These are phyloP conservation scores for Peromyscus aztecus DNA, from an alignment of 2,797 vertebrate species.

Conservation along the genomic window DNA sequence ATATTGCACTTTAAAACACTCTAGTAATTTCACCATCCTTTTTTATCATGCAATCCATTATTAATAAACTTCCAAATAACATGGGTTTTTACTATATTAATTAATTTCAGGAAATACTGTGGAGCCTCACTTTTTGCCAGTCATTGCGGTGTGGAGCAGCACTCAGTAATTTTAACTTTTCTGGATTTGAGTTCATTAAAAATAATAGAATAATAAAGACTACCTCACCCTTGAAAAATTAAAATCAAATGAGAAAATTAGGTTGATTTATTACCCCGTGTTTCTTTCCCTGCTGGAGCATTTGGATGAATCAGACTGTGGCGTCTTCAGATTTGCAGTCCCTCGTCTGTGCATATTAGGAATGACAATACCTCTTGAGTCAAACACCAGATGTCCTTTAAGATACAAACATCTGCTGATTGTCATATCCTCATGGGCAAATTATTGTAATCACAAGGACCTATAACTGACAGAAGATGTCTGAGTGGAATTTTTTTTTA, in stretches of 20 bases:
- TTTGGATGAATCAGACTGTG: not conserved
- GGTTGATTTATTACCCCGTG: not conserved
- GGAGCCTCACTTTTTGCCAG: not conserved
- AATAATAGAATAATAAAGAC: not conserved
- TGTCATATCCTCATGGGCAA: not conserved
- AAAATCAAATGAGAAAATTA: conserved; percentile 32
- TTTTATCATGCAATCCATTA: not conserved
- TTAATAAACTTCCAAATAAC: not conserved
- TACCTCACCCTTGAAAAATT: not conserved
- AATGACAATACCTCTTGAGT: not conserved
- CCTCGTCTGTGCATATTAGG: no score
- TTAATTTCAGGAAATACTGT: not conserved
- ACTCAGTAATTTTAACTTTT: not conserved
- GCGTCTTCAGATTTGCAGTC: not conserved
- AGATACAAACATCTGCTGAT: not conserved
- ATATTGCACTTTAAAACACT: not conserved
- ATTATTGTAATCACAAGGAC: not conserved
- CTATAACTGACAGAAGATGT: not conserved
- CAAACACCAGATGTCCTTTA: conserved; percentile 13
- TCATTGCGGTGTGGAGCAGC: not conserved
- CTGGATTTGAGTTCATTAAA: conserved; percentile 54
- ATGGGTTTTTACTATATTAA: not conserved
- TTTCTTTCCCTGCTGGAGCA: not conserved
- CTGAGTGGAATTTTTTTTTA: not conserved
- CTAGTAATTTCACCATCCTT: not conserved